Evolutionary conservation across 2,888 invertebrate genomes (phyloP), one percentile per base, ranked within the genome.

Genomic region (Harpagoxenus sublaevis): DNA sequence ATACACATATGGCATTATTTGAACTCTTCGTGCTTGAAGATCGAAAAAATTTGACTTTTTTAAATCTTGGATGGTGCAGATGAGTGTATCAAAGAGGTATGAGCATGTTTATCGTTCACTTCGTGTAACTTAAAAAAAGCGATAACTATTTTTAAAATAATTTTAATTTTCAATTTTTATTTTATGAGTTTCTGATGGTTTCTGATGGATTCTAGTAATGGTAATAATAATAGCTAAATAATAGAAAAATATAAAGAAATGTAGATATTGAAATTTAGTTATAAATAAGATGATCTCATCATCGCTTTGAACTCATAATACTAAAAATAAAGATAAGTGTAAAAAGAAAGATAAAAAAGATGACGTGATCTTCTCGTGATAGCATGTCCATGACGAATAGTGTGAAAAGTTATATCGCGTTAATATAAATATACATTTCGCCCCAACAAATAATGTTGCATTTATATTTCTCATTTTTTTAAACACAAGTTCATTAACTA

Each of bases 31-130:
- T 39, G 60, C 39, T 62, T 51, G 60, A 71, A 57, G 45, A 66
- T 53, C 79, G 42, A 71, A 60, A 51, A 60, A 77, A 66, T 75
- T 84, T 42, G 48, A 63, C 23, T 60, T n/a, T n/a, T 75, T 82
- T 84, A 35, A 83, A 70, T 78, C 66, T 83, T n/a, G 84, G 65
- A 85, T 57, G 70, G 84, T 85, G 86, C 89, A 85, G 89, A 89
- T 86, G 89, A 85, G 81, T 45, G 83, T 81, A 65, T 71, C 81
- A 84, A 78, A 45, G 62, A 89, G 88, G 89, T 89, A 89, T n/a
- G 31, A 18, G 48, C 10, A 23, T 9, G 10, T 31, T 62, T 45
- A 1, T 45, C 12, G n/a, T 78, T 35, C n/a, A 45, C 2, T 45
- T 68, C 5, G 15, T 6, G 39, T 35, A 35, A 48, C 10, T 57